Evolutionary conservation across 2,888 invertebrate species (phyloP).

Genomic region (Cosmorhoe ocellata): DNA sequence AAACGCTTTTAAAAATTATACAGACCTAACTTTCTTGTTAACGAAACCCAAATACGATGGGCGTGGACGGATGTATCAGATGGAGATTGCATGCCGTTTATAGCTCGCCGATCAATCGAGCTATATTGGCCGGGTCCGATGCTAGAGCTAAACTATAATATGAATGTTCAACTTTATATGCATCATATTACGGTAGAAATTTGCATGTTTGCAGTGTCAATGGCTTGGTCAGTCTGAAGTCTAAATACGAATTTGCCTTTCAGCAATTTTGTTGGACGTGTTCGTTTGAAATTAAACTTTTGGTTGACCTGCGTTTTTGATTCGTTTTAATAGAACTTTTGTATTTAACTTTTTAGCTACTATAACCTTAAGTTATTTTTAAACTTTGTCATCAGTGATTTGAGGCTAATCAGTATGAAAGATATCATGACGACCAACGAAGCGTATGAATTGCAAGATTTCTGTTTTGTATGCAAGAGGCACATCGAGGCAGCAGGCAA

Average conservation of each 20-base stretch:
- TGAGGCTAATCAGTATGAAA: conserved; percentile 83
- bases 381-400: conserved; percentile 67
- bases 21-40: no score
- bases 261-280: neutral
- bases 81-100: conserved; percentile 7
- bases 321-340: neutral
- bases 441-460: conserved; percentile 86
- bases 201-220: neutral
- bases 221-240: conserved; percentile 9
- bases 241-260: conserved; percentile 7
- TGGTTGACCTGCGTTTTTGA: neutral
- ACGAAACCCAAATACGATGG: neutral
- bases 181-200: neutral
- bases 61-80: neutral
- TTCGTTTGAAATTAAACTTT: conserved; percentile 1
- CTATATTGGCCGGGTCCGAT: conserved; percentile 6
- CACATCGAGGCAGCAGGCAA: conserved; percentile 86
- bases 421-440: conserved; percentile 82
- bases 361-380: neutral
- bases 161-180: conserved; percentile 9
- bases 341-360: no score
- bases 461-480: conserved; percentile 78
- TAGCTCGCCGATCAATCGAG: conserved; percentile 18
- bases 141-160: neutral
- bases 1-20: no score